phyloP scores from a whole-genome alignment of 37 sponge, comb jelly and placozoan genomes.

The Cliona cf. orientalis region DNA sequence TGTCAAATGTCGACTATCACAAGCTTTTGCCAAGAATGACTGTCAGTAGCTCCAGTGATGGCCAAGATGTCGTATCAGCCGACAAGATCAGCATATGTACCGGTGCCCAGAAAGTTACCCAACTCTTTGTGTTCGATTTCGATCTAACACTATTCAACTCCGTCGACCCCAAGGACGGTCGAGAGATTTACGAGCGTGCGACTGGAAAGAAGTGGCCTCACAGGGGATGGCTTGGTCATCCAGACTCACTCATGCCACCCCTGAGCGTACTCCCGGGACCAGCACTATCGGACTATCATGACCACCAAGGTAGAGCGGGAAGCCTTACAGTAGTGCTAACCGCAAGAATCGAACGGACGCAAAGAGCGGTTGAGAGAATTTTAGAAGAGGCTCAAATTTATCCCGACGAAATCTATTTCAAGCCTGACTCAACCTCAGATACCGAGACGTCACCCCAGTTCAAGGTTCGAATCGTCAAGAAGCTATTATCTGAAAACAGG shows the following conservation, averaged over 20 bases:
- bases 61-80: neutral
- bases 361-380: conserved; percentile 37
- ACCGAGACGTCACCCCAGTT: conserved; percentile 40
- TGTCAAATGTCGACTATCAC: neutral
- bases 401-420: conserved; percentile 61
- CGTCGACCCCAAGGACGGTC: conserved; percentile 66
- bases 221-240: conserved; percentile 63
- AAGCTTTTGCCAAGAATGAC: neutral
- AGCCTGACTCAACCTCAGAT: conserved; percentile 47
- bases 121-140: conserved; percentile 88
- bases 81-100: conserved; percentile 50
- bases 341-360: conserved; percentile 50
- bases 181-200: conserved; percentile 52
- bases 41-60: neutral
- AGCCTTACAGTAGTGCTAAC: conserved; percentile 77
- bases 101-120: conserved; percentile 54
- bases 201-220: conserved; percentile 78
- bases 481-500: conserved; percentile 57
- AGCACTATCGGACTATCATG: conserved; percentile 63
- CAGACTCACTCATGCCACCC: conserved; percentile 85
- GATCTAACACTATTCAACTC: conserved; percentile 85
- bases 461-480: conserved; percentile 54
- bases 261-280: conserved; percentile 74
- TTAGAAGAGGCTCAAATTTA: conserved; percentile 49
- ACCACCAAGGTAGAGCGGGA: conserved; percentile 50